These are phyloP conservation scores for Protonibea diacanthus DNA, from an alignment of 2,797 vertebrate genomes.

Conservation along the genomic window DNA sequence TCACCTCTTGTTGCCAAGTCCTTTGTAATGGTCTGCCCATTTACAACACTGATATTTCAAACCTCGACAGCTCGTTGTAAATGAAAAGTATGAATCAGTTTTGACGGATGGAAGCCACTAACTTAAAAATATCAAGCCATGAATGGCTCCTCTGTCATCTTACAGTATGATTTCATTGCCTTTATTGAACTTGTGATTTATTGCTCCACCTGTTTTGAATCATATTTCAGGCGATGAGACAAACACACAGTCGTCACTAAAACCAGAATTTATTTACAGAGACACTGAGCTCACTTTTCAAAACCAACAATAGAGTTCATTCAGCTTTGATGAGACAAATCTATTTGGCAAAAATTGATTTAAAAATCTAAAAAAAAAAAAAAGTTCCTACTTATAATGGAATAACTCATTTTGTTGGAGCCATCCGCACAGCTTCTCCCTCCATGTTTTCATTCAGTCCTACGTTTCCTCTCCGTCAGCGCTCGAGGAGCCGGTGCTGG, in stretches of 20 bases:
- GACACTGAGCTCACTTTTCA: constrained; percentile 70
- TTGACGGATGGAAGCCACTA: constrained; percentile 4
- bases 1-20: neutral
- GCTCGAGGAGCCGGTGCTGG: constrained; percentile 30
- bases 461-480: constrained; percentile 27
- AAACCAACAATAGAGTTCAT: constrained; percentile 63
- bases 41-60: constrained; percentile 4
- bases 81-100: neutral
- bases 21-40: neutral
- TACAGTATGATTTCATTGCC: constrained; percentile 11
- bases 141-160: neutral
- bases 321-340: constrained; percentile 59
- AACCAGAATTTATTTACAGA: constrained; percentile 84
- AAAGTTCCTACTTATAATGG: constrained; percentile 44
- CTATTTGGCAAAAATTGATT: constrained; percentile 81
- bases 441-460: constrained; percentile 20
- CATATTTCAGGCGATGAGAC: constrained; percentile 9
- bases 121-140: neutral
- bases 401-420: constrained; percentile 38
- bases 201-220: constrained; percentile 20
- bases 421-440: constrained; percentile 14
- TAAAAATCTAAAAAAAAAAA: constrained; percentile 58
- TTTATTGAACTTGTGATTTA: constrained; percentile 4
- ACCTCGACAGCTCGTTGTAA: constrained; percentile 7
- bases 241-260: constrained; percentile 66